Conservation (phyloP, 2,888 invertebrate genomes). For the Cantharis rufa region DNA sequence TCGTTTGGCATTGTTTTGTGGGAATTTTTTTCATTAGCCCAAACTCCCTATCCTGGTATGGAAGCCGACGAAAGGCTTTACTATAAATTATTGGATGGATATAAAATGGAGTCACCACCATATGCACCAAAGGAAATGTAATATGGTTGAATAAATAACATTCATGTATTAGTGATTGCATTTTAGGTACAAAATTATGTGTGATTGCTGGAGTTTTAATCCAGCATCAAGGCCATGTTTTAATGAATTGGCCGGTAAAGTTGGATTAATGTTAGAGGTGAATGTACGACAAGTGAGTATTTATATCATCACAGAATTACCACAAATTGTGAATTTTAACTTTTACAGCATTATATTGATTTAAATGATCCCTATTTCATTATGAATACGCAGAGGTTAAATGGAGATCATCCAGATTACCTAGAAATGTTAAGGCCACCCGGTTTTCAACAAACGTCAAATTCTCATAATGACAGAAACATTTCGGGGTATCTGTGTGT, state of each 20-base stretch:
- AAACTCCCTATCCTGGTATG: slow-evolving; percentile 86
- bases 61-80: slow-evolving; percentile 73
- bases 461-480: too few species aligned
- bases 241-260: slow-evolving; percentile 69
- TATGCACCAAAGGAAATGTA: slow-evolving; percentile 81
- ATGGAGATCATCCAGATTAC: too few species aligned
- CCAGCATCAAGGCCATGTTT: slow-evolving; percentile 82
- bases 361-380: too few species aligned
- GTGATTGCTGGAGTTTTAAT: slow-evolving; percentile 82
- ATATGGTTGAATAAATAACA: slow-evolving; percentile 24
- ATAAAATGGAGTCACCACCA: slow-evolving; percentile 85
- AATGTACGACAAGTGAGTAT: slow-evolving; percentile 72
- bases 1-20: slow-evolving; percentile 88
- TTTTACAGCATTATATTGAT: not conserved
- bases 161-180: not conserved
- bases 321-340: not conserved
- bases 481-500: too few species aligned
- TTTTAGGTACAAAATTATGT: slow-evolving; percentile 75
- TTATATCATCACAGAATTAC: too few species aligned
- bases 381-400: too few species aligned
- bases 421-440: too few species aligned
- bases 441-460: too few species aligned
- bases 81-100: slow-evolving; percentile 77
- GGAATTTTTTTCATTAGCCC: slow-evolving; percentile 86
- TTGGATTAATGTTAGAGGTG: slow-evolving; percentile 81